Conservation (phyloP, 2,797 vertebrate genomes). For the Pampus argenteus region DNA sequence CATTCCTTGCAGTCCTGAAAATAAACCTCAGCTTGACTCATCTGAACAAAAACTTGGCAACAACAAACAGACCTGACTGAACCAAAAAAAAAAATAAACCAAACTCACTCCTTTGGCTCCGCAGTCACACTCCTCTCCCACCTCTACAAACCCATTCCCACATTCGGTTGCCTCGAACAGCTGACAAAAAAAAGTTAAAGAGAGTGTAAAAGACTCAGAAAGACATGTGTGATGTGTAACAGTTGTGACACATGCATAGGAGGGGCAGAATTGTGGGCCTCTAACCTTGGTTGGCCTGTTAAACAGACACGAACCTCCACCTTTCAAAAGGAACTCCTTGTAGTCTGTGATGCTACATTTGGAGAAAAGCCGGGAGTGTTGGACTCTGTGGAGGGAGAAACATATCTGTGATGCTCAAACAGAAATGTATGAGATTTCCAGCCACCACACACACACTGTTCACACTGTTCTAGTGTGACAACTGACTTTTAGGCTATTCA, state of each 20-base stretch:
- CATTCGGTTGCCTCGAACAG: constrained; percentile 93
- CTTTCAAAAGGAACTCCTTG: constrained; percentile 95
- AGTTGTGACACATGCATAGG: not conserved
- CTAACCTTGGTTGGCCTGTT: constrained; percentile 96
- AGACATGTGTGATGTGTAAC: constrained; percentile 10
- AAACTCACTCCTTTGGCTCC: constrained; percentile 90
- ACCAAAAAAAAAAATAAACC: not conserved
- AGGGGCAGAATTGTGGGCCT: not conserved
- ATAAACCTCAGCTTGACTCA: constrained; percentile 18
- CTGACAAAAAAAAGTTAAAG: constrained; percentile 78
- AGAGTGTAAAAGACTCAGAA: constrained; percentile 1
- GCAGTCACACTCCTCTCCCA: constrained; percentile 97
- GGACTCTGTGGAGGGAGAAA: constrained; percentile 85
- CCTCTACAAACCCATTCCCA: constrained; percentile 96
- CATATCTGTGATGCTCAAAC: constrained; percentile 32
- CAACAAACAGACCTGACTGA: constrained; percentile 15
- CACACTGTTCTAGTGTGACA: not conserved
- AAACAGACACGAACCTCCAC: constrained; percentile 96
- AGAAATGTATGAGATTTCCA: not conserved
- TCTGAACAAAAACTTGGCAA: constrained; percentile 14
- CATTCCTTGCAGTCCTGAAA: constrained; percentile 94
- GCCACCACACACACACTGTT: too few relatives aligned
- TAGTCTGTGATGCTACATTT: constrained; percentile 98
- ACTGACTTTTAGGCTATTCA: not conserved
- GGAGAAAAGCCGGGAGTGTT: constrained; percentile 93